phyloP scores from a whole-genome alignment of 2,888 invertebrate genomes.

The Cephus spinipes region DNA sequence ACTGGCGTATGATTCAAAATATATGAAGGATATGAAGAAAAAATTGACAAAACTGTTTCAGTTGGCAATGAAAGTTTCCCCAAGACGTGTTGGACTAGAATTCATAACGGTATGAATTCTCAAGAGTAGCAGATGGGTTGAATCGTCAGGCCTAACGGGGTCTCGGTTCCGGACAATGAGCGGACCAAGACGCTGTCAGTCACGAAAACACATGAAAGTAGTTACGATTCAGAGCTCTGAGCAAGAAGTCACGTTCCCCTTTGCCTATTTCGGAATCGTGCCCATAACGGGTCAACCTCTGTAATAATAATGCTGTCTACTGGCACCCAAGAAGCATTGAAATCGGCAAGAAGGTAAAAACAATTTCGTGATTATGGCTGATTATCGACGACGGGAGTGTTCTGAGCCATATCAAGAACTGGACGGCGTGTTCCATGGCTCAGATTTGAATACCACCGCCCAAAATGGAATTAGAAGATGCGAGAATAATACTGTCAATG shows the following conservation, averaged over 20 bases:
- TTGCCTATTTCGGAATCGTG: background rate
- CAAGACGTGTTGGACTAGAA: background rate
- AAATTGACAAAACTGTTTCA: background rate
- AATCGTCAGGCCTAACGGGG: background rate
- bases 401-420: constrained; percentile 56
- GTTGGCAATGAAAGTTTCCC: background rate
- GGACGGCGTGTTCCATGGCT: constrained; percentile 47
- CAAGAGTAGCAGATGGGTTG: background rate
- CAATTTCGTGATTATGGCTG: constrained; percentile 38
- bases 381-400: constrained; percentile 39
- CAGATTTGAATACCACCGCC: constrained; percentile 47
- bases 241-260: background rate
- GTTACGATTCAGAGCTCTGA: background rate
- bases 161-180: background rate
- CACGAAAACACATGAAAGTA: background rate
- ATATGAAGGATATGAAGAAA: background rate
- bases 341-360: background rate
- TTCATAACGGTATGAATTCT: background rate
- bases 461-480: constrained; percentile 29
- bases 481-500: constrained; percentile 32
- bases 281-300: background rate
- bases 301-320: background rate
- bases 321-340: background rate
- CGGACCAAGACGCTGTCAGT: background rate
- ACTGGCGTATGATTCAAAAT: background rate